Evolutionary conservation across 2,797 vertebrate species (phyloP).

Genomic region (Megaceryle alcyon): DNA sequence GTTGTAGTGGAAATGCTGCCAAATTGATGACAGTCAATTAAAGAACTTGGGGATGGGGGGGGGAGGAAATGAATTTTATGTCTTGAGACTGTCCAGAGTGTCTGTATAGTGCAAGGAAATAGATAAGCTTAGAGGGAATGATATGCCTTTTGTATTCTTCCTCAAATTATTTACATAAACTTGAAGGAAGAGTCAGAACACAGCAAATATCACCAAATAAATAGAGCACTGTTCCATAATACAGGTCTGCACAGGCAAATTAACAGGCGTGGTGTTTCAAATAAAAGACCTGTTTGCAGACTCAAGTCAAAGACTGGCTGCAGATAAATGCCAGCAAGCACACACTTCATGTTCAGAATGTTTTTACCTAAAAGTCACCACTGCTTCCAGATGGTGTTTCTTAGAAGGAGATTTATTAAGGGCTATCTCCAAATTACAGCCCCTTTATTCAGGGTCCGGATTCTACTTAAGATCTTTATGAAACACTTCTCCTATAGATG

Average conservation of each 20-base stretch:
- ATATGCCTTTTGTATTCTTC: not conserved
- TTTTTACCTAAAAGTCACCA: not conserved
- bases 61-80: not conserved
- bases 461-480: not conserved
- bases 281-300: not conserved
- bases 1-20: not conserved
- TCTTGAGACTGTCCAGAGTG: not conserved
- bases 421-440: not conserved
- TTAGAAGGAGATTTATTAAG: not conserved
- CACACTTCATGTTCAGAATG: not conserved
- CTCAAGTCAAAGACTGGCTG: not conserved
- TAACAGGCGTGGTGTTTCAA: not conserved
- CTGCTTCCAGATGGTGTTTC: not conserved
- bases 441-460: not conserved
- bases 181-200: not conserved
- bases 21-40: not conserved
- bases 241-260: not conserved
- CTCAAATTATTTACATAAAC: conserved; percentile 26
- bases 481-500: not conserved
- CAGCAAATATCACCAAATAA: not conserved
- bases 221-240: not conserved
- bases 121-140: conserved; percentile 36
- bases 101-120: conserved; percentile 44
- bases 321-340: not conserved
- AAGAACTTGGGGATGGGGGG: not conserved